Evolutionary conservation across 2,113 vertebrate species (phyloP).

Genomic region (Chaenocephalus aceratus): DNA sequence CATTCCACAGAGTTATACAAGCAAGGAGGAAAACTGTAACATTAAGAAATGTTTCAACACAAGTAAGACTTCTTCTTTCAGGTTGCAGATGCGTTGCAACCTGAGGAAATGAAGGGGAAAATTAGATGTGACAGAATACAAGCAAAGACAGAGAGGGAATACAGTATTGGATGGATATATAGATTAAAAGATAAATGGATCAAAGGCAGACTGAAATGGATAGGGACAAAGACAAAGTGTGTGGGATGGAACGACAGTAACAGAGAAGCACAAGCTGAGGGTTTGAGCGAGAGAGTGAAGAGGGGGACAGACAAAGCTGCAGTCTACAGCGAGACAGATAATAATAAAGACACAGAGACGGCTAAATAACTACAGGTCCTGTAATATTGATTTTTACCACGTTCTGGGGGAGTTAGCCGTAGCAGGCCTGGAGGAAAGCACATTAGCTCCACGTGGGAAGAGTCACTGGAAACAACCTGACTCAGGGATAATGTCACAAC

Average conservation of each 20-base stretch:
- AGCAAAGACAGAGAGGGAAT: not conserved
- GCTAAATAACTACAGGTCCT: slow-evolving; percentile 43
- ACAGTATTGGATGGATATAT: not conserved
- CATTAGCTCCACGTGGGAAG: slow-evolving; percentile 44
- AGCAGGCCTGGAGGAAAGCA: slow-evolving; percentile 48
- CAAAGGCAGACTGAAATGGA: not conserved
- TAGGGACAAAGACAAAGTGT: not conserved
- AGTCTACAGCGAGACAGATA: slow-evolving; percentile 5
- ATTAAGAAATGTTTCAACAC: slow-evolving; percentile 10
- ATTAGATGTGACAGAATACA: not conserved
- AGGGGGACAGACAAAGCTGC: slow-evolving; percentile 15
- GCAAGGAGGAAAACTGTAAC: not conserved
- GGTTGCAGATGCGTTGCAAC: not conserved
- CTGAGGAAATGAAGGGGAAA: not conserved
- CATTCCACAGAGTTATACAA: slow-evolving; percentile 2
- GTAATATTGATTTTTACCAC: slow-evolving; percentile 58
- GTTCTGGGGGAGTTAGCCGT: slow-evolving; percentile 33
- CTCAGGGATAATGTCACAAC: slow-evolving; percentile 54
- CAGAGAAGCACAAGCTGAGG: slow-evolving; percentile 5
- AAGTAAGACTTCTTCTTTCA: not conserved
- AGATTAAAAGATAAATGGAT: slow-evolving; percentile 18
- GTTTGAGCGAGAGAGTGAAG: not conserved
- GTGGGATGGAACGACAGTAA: slow-evolving; percentile 10
- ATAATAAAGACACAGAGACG: slow-evolving; percentile 35
- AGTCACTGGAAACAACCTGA: slow-evolving; percentile 34